Percentiles rank a stretch among this genome's conserved stretches.
Conservation (phyloP, 2,888 invertebrate genomes). For the Drosophila rubida region DNA sequence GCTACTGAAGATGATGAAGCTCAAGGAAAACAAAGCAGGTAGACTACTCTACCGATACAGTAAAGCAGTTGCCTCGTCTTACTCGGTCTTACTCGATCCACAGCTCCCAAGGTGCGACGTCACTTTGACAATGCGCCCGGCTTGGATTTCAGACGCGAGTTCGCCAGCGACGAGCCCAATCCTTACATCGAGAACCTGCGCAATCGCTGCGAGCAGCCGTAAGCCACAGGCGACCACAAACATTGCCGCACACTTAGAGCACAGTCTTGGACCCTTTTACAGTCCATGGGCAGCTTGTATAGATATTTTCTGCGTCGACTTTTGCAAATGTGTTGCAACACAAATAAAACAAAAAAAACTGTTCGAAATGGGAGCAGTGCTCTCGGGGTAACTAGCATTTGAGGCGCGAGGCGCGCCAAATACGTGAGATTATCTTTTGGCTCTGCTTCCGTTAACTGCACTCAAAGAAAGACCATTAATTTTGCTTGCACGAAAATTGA, state of each 20-base stretch:
- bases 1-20: slow-evolving; percentile 19
- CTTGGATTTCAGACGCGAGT: slow-evolving; percentile 41
- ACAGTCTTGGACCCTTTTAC: neutral
- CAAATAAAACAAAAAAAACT: too few relatives aligned
- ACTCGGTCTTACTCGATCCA: too few relatives aligned
- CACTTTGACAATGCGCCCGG: slow-evolving; percentile 12
- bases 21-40: slow-evolving; percentile 1
- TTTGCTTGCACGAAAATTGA: slow-evolving; percentile 11
- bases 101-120: slow-evolving; percentile 7
- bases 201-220: slow-evolving; percentile 4
- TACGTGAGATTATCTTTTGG: neutral
- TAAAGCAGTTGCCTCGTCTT: too few relatives aligned
- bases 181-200: slow-evolving; percentile 42
- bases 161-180: slow-evolving; percentile 58
- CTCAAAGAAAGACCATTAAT: slow-evolving; percentile 32
- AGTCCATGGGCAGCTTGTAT: neutral
- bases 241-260: too few relatives aligned
- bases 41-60: too few relatives aligned
- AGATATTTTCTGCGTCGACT: too few relatives aligned
- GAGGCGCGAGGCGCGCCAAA: neutral
- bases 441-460: neutral
- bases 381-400: neutral
- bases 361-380: too few relatives aligned
- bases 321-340: too few relatives aligned
- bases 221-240: too few relatives aligned